Evolutionary conservation across 2,113 vertebrate species (phyloP).

Genomic region (Ahaetulla prasina): DNA sequence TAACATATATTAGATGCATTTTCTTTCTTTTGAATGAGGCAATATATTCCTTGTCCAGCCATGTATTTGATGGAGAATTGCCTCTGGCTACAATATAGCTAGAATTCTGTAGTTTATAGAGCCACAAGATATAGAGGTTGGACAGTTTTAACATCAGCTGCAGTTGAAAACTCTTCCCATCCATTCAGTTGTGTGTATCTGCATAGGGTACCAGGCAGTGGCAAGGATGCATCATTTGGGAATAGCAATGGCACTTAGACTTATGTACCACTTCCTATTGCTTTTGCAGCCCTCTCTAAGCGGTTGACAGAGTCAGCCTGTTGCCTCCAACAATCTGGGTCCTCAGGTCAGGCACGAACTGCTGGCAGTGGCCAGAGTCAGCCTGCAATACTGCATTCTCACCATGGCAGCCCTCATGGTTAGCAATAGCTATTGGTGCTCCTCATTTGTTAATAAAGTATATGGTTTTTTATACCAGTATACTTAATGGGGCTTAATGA

Average conservation of each 20-base stretch:
- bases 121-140: background rate
- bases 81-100: background rate
- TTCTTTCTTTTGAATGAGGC: background rate
- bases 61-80: background rate
- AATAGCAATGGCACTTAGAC: background rate
- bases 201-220: background rate
- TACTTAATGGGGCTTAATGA: background rate
- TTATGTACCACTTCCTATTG: background rate
- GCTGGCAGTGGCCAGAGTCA: background rate
- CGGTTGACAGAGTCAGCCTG: background rate
- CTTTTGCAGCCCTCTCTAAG: background rate
- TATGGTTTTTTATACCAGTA: no score
- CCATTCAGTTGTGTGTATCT: background rate
- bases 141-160: conserved; percentile 8
- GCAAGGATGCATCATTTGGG: background rate
- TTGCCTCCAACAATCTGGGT: background rate
- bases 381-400: background rate
- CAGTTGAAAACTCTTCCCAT: background rate
- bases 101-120: background rate
- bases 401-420: background rate
- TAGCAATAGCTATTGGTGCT: background rate
- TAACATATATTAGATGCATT: background rate
- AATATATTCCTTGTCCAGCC: background rate
- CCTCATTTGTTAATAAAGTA: background rate
- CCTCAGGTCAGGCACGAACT: background rate